These are phyloP conservation scores for Sepiola atlantica DNA, from an alignment of 2,888 invertebrate species.

Conservation along the genomic window DNA sequence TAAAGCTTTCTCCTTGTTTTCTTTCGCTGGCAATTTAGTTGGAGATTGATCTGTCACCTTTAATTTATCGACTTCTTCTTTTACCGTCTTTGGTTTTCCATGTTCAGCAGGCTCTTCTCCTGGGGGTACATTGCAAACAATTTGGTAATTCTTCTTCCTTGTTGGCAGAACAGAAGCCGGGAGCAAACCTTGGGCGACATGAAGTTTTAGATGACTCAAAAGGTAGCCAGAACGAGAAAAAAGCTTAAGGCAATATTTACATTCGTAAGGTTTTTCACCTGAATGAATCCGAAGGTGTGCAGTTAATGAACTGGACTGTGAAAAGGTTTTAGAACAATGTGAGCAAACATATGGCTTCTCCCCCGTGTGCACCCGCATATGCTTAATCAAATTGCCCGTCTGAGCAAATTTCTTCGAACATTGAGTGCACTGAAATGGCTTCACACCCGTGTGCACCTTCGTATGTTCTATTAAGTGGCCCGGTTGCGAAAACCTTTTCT, in stretches of 20 bases:
- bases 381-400: constrained; percentile 24
- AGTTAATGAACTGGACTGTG: constrained; percentile 35
- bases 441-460: constrained; percentile 24
- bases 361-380: constrained; percentile 12
- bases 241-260: constrained; percentile 38
- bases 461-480: constrained; percentile 6
- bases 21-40: neutral
- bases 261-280: constrained; percentile 35
- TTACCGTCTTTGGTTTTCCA: neutral
- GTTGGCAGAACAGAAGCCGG: neutral
- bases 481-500: constrained; percentile 5
- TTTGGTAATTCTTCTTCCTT: neutral
- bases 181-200: neutral
- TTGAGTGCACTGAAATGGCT: neutral
- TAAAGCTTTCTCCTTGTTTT: neutral
- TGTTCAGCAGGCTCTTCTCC: neutral
- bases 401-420: constrained; percentile 37
- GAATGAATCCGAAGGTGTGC: constrained; percentile 41
- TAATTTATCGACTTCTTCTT: too few relatives aligned
- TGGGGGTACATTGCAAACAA: neutral
- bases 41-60: neutral
- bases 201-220: neutral
- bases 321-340: constrained; percentile 37
- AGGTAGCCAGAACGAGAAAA: constrained; percentile 38
- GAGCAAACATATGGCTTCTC: constrained; percentile 33